Evolutionary conservation across 1,140 invertebrate species (phyloP).

Genomic region (Heliconius hewitsoni): DNA sequence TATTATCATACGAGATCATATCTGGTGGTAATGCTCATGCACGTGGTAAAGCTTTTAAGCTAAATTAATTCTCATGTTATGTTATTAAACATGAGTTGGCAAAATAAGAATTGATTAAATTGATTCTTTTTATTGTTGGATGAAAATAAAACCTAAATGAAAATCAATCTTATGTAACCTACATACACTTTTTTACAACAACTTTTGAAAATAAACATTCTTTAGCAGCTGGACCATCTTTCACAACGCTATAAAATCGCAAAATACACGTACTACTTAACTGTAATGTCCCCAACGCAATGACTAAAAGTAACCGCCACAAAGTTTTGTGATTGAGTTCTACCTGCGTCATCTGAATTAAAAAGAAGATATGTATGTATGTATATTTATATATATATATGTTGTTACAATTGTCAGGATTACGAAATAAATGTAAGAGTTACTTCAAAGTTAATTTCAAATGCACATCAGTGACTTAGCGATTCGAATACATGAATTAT

Average conservation of each 20-base stretch:
- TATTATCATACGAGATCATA: background rate
- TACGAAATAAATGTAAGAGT: background rate
- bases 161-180: background rate
- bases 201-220: too few relatives aligned
- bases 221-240: too few relatives aligned
- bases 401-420: background rate
- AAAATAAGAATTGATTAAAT: background rate
- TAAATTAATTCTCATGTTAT: background rate
- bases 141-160: background rate
- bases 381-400: too few relatives aligned
- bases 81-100: background rate
- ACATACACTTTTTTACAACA: too few relatives aligned
- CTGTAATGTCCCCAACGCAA: too few relatives aligned
- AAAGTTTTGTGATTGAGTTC: too few relatives aligned
- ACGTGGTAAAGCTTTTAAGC: background rate
- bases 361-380: too few relatives aligned
- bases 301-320: too few relatives aligned
- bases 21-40: background rate
- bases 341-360: too few relatives aligned
- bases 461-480: background rate
- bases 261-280: too few relatives aligned
- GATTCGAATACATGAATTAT: background rate
- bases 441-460: background rate
- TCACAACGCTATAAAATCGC: too few relatives aligned
- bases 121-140: too few relatives aligned